Percentiles rank a stretch among this genome's conserved stretches.
Conservation (phyloP, 2,113 vertebrate species). For the Sylvietta virens region DNA sequence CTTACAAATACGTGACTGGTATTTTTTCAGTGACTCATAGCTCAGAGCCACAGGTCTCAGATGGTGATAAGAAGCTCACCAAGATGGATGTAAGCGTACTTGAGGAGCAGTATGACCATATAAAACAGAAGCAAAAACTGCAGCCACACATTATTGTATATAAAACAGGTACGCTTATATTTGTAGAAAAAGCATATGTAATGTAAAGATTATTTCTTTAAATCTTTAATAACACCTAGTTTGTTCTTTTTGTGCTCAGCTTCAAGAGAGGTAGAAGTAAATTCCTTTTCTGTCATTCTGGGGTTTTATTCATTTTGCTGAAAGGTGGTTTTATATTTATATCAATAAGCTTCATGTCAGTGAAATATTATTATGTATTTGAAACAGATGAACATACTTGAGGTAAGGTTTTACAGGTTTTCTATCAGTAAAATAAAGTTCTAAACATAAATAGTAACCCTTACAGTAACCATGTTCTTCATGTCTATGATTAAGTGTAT, state of each 20-base stretch:
- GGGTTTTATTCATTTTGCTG: neutral
- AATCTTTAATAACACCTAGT: neutral
- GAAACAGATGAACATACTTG: neutral
- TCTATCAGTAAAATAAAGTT: neutral
- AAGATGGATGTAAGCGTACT: constrained; percentile 79
- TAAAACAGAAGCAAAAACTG: constrained; percentile 72
- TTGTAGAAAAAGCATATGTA: neutral
- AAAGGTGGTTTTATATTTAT: neutral
- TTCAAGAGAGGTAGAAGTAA: neutral
- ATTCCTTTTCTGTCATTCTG: neutral
- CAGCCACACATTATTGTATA: constrained; percentile 72
- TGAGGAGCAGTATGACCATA: constrained; percentile 76
- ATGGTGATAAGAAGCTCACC: constrained; percentile 29
- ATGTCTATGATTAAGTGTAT: neutral
- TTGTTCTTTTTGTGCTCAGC: neutral
- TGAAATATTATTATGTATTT: neutral
- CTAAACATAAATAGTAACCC: neutral
- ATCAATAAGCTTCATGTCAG: neutral
- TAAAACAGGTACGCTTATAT: constrained; percentile 72
- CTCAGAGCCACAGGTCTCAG: constrained; percentile 56
- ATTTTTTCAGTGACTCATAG: constrained; percentile 60
- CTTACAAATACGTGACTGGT: constrained; percentile 58
- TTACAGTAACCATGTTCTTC: neutral
- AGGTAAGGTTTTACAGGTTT: neutral
- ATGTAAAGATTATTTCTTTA: neutral